Evolutionary conservation across 2,113 vertebrate genomes (phyloP), one percentile per base, ranked within the genome.

Genomic region (Siphamia tubifer): DNA sequence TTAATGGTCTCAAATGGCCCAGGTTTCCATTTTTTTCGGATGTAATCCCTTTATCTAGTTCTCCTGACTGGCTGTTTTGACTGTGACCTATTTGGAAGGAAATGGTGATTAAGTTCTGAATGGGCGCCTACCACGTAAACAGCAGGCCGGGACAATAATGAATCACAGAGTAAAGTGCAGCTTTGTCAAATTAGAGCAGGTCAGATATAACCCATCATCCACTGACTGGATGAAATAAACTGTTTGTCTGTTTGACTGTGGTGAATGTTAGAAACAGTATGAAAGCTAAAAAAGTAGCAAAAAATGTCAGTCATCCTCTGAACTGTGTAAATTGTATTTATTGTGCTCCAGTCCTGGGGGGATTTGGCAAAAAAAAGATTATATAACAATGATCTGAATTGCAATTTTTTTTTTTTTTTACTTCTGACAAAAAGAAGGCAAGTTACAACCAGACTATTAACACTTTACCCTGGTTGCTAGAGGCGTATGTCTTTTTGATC

Each of bases 31-130:
- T 62, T 54, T 15, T 17, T n/a, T n/a, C n/a, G n/a, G n/a, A 2
- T 47, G 48, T 83, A 83, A 87, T 87, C 83, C 70, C 25, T 20
- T 72, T 73, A 72, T 78, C 58, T 71, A 69, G 58, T 25, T 51
- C 57, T 60, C 53, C 27, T 8, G 15, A 24, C 49, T 39, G 70
- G 67, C 45, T 61, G 76, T 57, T 79, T 68, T 55, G 54, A 47
- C 65, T 51, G 32, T 85, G 87, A 86, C 87, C 82, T 68, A 82
- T 79, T 90, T 88, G 75, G 83, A 84, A 83, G 85, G 73, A 83
- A 82, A 63, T 15, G 52, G 69, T 63, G 71, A 78, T 86, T 84
- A 73, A 48, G 51, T 63, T 23, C 12, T 82, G 57, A 84, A 79
- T 69, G 74, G 54, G 54, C 51, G 54, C 53, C 23, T 35, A 12